Conservation (phyloP, 1,140 invertebrate genomes). For the Theocolax elegans region DNA sequence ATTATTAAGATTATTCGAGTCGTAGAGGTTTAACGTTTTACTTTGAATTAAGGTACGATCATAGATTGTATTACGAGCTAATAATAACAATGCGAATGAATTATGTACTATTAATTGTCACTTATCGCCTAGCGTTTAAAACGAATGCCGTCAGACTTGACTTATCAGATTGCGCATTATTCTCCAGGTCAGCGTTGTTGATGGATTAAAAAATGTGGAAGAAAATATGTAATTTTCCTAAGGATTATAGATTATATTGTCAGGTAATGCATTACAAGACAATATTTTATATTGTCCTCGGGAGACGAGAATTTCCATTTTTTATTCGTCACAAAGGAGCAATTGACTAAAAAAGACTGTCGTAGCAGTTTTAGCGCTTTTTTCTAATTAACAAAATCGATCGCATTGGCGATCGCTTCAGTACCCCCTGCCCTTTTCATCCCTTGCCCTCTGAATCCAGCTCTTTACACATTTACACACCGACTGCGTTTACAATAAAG, state of each 20-base stretch:
- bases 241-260: conserved; percentile 38
- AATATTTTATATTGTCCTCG: conserved; percentile 40
- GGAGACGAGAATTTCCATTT: neutral
- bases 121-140: conserved; percentile 44
- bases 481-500: conserved; percentile 32
- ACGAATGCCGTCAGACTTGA: conserved; percentile 37
- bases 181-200: conserved; percentile 26
- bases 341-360: conserved; percentile 42
- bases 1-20: conserved; percentile 43
- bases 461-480: conserved; percentile 48
- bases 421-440: too few species aligned
- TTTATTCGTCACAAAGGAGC: conserved; percentile 22
- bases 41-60: conserved; percentile 54
- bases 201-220: conserved; percentile 27
- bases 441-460: too few species aligned
- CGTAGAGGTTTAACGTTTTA: conserved; percentile 46
- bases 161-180: conserved; percentile 28
- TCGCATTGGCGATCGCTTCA: conserved; percentile 10
- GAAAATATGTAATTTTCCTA: conserved; percentile 12
- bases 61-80: conserved; percentile 58
- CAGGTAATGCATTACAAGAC: conserved; percentile 19
- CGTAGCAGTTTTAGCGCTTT: conserved; percentile 48
- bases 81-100: conserved; percentile 45
- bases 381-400: conserved; percentile 41
- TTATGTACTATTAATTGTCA: conserved; percentile 42